phyloP scores from a whole-genome alignment of 2,113 vertebrate species.

The Scophthalmus maximus region DNA sequence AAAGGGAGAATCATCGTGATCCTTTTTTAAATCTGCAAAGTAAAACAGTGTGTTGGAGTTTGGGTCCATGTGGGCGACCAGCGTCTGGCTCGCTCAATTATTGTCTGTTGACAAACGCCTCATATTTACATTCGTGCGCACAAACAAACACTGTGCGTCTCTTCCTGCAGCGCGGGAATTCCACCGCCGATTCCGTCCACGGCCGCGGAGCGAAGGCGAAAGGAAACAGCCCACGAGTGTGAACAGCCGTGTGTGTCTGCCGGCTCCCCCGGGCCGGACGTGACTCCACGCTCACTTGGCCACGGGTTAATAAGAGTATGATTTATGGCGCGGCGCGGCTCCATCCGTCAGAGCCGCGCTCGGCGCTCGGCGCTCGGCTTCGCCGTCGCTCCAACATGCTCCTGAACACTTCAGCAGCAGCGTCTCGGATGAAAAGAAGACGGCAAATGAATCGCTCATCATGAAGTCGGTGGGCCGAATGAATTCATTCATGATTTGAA shows the following conservation, averaged over 20 bases:
- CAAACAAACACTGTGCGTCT: constrained; percentile 1
- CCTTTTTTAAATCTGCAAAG: too few species aligned
- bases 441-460: too few species aligned
- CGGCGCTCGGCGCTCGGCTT: constrained; percentile 26
- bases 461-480: too few species aligned
- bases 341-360: constrained; percentile 57
- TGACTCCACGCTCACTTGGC: constrained; percentile 62
- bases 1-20: neutral
- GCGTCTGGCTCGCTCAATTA: too few species aligned
- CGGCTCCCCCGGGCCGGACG: constrained; percentile 41
- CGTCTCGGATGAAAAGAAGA: constrained; percentile 12
- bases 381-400: too few species aligned
- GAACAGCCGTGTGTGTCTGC: constrained; percentile 42
- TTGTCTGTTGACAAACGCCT: neutral
- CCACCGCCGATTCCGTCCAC: neutral
- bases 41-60: too few species aligned
- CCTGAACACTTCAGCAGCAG: constrained; percentile 38
- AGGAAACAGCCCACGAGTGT: constrained; percentile 12
- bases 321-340: constrained; percentile 61
- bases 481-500: too few species aligned
- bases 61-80: too few species aligned
- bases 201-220: constrained; percentile 27
- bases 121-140: neutral
- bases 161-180: too few species aligned
- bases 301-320: constrained; percentile 67